These are phyloP conservation scores for Atopsyche davidsoni DNA, from an alignment of 1,140 invertebrate genomes.

Conservation along the genomic window DNA sequence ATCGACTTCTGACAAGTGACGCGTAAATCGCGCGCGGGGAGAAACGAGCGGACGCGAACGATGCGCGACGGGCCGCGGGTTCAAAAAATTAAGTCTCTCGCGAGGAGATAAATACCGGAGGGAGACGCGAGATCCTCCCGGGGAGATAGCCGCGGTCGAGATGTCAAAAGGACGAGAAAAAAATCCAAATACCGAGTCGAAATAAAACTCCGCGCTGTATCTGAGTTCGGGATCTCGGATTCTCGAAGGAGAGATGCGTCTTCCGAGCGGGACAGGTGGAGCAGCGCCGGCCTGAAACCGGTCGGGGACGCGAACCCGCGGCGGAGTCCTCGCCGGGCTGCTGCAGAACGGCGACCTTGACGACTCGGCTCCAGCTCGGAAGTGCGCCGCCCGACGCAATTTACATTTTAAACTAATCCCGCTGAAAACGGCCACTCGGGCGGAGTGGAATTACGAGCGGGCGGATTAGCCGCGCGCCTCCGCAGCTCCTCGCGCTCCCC, in stretches of 20 bases:
- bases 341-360: not conserved
- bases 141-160: not conserved
- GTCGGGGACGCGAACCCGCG: not conserved
- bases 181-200: constrained; percentile 17
- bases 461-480: too few species aligned
- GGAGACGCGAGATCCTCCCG: not conserved
- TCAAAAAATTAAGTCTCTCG: constrained; percentile 3
- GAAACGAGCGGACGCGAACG: too few species aligned
- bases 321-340: not conserved
- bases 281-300: not conserved
- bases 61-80: not conserved
- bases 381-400: too few species aligned
- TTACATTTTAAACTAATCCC: too few species aligned
- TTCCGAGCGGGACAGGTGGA: constrained; percentile 16
- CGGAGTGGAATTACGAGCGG: too few species aligned
- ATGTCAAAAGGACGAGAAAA: constrained; percentile 15
- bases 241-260: constrained; percentile 15
- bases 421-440: too few species aligned
- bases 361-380: too few species aligned
- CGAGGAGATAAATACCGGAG: constrained; percentile 3
- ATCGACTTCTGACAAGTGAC: too few species aligned
- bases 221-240: constrained; percentile 15
- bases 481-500: too few species aligned
- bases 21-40: too few species aligned
- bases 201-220: constrained; percentile 18